Base-by-base conservation (phyloP, 2,113 vertebrate species). In the Solea senegalensis region DNA sequence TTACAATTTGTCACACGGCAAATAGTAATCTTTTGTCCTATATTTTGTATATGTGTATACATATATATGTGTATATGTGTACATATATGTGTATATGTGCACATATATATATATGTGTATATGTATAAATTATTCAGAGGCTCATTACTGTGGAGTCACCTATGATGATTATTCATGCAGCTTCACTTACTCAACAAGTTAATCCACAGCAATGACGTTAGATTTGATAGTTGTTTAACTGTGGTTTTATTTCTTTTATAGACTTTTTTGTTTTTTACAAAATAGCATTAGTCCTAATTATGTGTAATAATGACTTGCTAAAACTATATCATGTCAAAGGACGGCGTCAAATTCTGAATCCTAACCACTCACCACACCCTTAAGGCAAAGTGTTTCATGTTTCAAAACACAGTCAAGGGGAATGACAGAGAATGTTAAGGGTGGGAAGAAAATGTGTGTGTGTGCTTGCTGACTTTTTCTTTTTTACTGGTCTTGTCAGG, bases 401-500 rank as follows among this genome's bases (percentile, higher is more conserved):
- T 13, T 49, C 48, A 72, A 53, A 15, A n/a, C 34, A 14, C 39
- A 80, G 59, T 45, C 9, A 44, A 26, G 2, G n/a, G 6, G 40
- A 62, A 26, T 8, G 51, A 71, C 56, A 67, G 15, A 9, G 60
- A 69, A 85, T n/a, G 67, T 13, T 50, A 34, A 72, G 55, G 77
- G 59, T 74, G 78, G 61, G 67, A 74, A 72, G 26, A 79, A 78
- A 66, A 44, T 57, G 21, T 52, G 15, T 74, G 7, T 68, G 63
- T 62, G 65, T 51, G 48, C 49, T 27, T 66, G 63, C 55, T n/a
- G n/a, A n/a, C n/a, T 21, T 21, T 21, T 21, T 21, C 21, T 21
- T 1, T 1, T 21, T 21, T 21, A 34, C 34, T 34, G 34, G 5
- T 6, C 34, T 34, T 6, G 34, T 34, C 34, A 34, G 34, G 34